Conservation (phyloP, 1,140 invertebrate genomes). For the Drosophila auraria region DNA sequence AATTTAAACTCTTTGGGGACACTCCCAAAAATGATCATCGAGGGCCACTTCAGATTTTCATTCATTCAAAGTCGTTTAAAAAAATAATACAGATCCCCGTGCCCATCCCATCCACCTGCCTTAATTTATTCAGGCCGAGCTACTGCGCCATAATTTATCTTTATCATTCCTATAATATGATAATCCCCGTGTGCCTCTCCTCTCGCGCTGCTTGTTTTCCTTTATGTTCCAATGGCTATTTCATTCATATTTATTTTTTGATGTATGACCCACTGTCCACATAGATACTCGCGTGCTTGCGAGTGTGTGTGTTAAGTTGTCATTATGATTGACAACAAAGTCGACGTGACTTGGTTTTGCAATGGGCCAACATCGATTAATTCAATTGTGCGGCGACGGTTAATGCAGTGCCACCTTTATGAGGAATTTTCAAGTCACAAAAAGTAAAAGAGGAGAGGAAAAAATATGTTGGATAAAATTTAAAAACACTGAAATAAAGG, state of each 20-base stretch:
- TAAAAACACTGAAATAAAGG: background rate
- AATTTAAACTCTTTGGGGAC: too few relatives aligned
- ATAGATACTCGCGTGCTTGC: slow-evolving; percentile 29
- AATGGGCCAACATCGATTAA: slow-evolving; percentile 44
- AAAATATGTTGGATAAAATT: background rate
- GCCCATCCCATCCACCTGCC: slow-evolving; percentile 33
- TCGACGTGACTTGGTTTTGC: slow-evolving; percentile 48
- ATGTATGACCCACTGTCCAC: slow-evolving; percentile 41
- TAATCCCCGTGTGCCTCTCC: slow-evolving; percentile 33
- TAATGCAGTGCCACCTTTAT: slow-evolving; percentile 40
- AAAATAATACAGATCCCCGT: slow-evolving; percentile 5
- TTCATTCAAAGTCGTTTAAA: background rate
- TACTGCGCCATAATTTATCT: slow-evolving; percentile 51
- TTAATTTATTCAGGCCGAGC: slow-evolving; percentile 46
- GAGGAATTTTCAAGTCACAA: slow-evolving; percentile 7
- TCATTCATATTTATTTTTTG: slow-evolving; percentile 44
- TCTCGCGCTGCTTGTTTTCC: slow-evolving; percentile 13
- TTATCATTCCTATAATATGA: slow-evolving; percentile 49
- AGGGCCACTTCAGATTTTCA: slow-evolving; percentile 5
- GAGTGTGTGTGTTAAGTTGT: slow-evolving; percentile 49
- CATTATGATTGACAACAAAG: slow-evolving; percentile 58
- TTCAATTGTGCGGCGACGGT: slow-evolving; percentile 40
- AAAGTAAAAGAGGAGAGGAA: background rate
- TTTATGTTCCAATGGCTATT: slow-evolving; percentile 12
- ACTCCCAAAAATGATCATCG: background rate